Conservation (phyloP, 2,888 invertebrate species). For the Cyaniris semiargus region DNA sequence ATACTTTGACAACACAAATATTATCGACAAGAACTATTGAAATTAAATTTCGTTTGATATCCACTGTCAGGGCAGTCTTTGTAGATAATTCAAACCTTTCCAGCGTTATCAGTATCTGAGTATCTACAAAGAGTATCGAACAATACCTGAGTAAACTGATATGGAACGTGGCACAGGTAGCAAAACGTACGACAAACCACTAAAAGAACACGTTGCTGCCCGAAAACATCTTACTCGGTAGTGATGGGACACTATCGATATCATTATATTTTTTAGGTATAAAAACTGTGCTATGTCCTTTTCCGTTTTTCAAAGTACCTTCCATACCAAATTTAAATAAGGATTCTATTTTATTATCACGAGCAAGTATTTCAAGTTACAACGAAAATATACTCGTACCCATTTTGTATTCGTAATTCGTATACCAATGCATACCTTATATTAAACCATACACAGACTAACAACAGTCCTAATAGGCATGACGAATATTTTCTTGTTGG, state of each 20-base stretch:
- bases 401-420: too few relatives aligned
- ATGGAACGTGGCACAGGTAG: constrained; percentile 57
- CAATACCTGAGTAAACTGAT: constrained; percentile 53
- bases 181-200: constrained; percentile 67
- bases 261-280: too few relatives aligned
- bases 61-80: background rate
- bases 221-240: constrained; percentile 62
- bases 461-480: too few relatives aligned
- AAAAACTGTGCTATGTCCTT: too few relatives aligned
- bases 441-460: too few relatives aligned
- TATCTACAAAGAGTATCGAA: background rate
- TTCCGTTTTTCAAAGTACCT: too few relatives aligned
- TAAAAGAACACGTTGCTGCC: constrained; percentile 73
- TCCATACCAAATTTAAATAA: too few relatives aligned
- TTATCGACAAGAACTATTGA: background rate
- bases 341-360: too few relatives aligned
- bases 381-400: too few relatives aligned
- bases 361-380: too few relatives aligned
- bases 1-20: background rate
- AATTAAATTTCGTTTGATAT: constrained; percentile 1
- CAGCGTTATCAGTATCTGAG: background rate
- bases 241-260: constrained; percentile 50
- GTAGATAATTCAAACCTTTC: constrained; percentile 2
- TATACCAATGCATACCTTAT: too few relatives aligned
- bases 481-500: too few relatives aligned